A percentile compares a stretch with the other conserved stretches of the same genome.
These are phyloP conservation scores for Drosophila melanosoma DNA, from an alignment of 2,888 invertebrate genomes.

Conservation along the genomic window DNA sequence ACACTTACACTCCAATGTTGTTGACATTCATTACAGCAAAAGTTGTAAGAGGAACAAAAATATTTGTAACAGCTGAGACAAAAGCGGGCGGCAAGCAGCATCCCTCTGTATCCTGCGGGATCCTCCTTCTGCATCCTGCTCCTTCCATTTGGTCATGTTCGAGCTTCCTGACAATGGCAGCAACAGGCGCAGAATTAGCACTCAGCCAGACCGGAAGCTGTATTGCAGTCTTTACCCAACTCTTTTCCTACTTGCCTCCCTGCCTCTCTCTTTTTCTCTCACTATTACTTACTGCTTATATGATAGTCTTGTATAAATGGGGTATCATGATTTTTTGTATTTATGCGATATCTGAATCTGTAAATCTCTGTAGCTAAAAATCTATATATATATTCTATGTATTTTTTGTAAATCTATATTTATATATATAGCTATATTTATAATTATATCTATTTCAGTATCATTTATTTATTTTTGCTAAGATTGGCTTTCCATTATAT, in stretches of 20 bases:
- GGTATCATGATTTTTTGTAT: neutral
- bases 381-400: neutral
- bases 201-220: slow-evolving; percentile 40
- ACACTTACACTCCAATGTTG: slow-evolving; percentile 62
- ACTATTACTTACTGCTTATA: neutral
- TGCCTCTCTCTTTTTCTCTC: neutral
- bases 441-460: neutral
- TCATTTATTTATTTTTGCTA: neutral
- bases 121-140: slow-evolving; percentile 3
- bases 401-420: neutral
- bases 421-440: neutral
- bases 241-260: neutral
- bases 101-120: slow-evolving; percentile 29
- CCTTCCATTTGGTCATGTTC: slow-evolving; percentile 28
- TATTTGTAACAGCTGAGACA: slow-evolving; percentile 53
- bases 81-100: slow-evolving; percentile 41
- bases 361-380: neutral
- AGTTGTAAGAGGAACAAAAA: slow-evolving; percentile 40
- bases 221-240: slow-evolving; percentile 42
- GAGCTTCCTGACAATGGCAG: slow-evolving; percentile 40
- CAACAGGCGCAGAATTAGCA: slow-evolving; percentile 79
- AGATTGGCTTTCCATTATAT: neutral
- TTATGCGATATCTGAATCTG: neutral
- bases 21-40: slow-evolving; percentile 74
- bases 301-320: neutral